Percentiles rank a stretch among this genome's conserved stretches.
Evolutionary conservation across 2,113 vertebrate species (phyloP).

Genomic region (Chauna torquata): DNA sequence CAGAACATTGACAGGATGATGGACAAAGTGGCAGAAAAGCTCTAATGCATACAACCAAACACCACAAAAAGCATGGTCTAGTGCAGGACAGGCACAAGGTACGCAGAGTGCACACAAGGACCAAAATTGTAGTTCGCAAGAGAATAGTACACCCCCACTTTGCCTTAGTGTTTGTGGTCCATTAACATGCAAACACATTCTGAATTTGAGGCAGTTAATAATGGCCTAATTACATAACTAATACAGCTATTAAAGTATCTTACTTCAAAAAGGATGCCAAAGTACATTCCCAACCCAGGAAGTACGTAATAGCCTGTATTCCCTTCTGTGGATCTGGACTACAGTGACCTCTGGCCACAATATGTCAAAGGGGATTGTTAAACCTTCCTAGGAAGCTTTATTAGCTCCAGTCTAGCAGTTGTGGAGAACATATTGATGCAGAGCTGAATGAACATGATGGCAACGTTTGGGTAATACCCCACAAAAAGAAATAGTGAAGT

Average conservation of each 20-base stretch:
- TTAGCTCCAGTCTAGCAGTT: neutral
- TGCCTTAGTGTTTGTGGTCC: neutral
- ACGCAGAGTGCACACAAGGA: accelerated
- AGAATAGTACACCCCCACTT: neutral
- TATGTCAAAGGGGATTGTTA: neutral
- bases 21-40: neutral
- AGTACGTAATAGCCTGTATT: accelerated
- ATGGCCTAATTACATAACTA: neutral
- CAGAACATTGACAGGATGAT: neutral
- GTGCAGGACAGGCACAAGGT: neutral
- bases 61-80: accelerated
- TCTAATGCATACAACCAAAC: neutral
- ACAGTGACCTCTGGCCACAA: neutral
- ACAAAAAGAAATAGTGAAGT: neutral
- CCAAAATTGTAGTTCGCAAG: neutral
- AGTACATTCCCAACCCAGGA: neutral
- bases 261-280: neutral
- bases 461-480: neutral
- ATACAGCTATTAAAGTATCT: neutral
- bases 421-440: neutral
- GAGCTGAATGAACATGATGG: neutral
- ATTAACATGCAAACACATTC: neutral
- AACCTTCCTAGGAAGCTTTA: neutral
- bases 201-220: neutral
- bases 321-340: neutral